Conservation (phyloP, 2,113 vertebrate genomes). For the Cricetomys ansorgei region DNA sequence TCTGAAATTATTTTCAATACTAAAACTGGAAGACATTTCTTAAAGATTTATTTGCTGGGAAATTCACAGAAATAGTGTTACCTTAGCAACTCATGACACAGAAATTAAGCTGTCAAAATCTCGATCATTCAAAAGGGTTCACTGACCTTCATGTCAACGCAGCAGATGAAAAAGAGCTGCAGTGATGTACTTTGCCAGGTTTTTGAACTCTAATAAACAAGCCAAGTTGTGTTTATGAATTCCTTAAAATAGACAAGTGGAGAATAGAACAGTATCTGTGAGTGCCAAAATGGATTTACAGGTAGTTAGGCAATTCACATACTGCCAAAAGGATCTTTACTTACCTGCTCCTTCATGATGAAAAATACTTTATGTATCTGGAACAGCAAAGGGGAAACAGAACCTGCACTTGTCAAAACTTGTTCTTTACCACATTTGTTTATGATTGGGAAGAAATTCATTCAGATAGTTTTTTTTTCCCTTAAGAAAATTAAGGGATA, state of each 20-base stretch:
- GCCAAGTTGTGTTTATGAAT: slow-evolving; percentile 76
- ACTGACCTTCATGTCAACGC: slow-evolving; percentile 66
- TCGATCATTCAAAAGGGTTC: slow-evolving; percentile 75
- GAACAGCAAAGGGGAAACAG: neutral
- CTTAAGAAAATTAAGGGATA: neutral
- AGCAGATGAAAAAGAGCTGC: slow-evolving; percentile 79
- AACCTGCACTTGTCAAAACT: neutral
- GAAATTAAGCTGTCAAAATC: slow-evolving; percentile 80
- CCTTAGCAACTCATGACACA: slow-evolving; percentile 76
- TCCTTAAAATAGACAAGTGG: slow-evolving; percentile 60
- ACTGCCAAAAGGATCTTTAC: neutral
- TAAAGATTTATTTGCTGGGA: slow-evolving; percentile 74
- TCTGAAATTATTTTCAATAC: slow-evolving; percentile 61
- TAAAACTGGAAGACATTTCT: slow-evolving; percentile 75
- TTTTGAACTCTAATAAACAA: slow-evolving; percentile 79
- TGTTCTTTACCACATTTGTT: neutral
- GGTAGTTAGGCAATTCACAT: slow-evolving; percentile 6
- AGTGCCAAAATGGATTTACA: slow-evolving; percentile 61
- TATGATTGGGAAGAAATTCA: neutral
- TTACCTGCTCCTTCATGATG: neutral
- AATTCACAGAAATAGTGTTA: slow-evolving; percentile 76
- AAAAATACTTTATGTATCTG: neutral
- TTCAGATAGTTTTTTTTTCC: neutral
- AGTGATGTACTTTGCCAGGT: slow-evolving; percentile 70
- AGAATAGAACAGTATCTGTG: slow-evolving; percentile 1